phyloP scores from a whole-genome alignment of 2,113 vertebrate genomes.

The Archilochus colubris region DNA sequence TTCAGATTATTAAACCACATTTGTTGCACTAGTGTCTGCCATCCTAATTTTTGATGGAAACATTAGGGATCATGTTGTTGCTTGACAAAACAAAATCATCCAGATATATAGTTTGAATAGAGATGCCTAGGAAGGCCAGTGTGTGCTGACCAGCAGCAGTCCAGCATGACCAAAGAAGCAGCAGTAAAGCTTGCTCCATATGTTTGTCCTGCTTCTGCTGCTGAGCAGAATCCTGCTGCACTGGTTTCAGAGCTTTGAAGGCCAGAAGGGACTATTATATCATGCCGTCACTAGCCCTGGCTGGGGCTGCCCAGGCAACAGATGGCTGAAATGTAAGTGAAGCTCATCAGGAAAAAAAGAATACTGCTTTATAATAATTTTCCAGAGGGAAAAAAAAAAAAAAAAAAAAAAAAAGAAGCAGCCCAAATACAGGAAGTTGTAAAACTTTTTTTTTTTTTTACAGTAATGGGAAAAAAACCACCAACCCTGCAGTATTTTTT shows the following conservation, averaged over 20 bases:
- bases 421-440: not conserved
- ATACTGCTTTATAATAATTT: not conserved
- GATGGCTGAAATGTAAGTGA: slow-evolving; percentile 38
- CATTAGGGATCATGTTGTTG: not conserved
- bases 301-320: slow-evolving; percentile 47
- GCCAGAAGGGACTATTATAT: slow-evolving; percentile 59
- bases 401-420: not conserved
- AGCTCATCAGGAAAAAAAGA: slow-evolving; percentile 19
- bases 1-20: not conserved
- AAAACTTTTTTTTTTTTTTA: not conserved
- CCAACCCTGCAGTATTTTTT: not conserved
- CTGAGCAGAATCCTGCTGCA: slow-evolving; percentile 7
- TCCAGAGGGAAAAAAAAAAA: not conserved
- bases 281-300: not conserved
- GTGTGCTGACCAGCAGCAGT: not conserved
- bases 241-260: not conserved
- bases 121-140: not conserved
- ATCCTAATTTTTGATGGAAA: not conserved
- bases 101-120: not conserved
- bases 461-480: not conserved
- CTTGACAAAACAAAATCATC: not conserved
- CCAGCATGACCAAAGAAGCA: not conserved
- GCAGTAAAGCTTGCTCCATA: not conserved
- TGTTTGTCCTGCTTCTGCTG: not conserved
- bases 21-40: not conserved